These are phyloP conservation scores for Aplochiton taeniatus DNA, from an alignment of 2,797 vertebrate species.

Conservation along the genomic window DNA sequence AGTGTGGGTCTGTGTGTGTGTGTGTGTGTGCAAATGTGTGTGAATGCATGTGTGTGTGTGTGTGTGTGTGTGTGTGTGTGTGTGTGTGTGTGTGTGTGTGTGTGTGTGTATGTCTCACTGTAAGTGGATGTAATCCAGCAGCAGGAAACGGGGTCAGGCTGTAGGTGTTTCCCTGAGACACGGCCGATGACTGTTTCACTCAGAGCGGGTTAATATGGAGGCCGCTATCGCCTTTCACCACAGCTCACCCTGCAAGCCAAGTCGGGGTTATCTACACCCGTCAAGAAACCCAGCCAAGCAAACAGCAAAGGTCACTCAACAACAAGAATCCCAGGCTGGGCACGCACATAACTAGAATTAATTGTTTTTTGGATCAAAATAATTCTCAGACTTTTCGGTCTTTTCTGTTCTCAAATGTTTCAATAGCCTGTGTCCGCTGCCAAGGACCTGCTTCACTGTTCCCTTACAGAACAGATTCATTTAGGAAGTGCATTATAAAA, in stretches of 20 bases:
- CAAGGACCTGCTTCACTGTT: too few species aligned
- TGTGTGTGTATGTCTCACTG: slow-evolving; percentile 28
- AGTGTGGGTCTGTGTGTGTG: slow-evolving; percentile 7
- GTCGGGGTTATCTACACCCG: slow-evolving; percentile 23
- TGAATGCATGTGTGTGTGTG: neutral
- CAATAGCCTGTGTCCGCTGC: too few species aligned
- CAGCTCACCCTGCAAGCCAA: slow-evolving; percentile 21
- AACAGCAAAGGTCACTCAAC: slow-evolving; percentile 48
- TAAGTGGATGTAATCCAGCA: slow-evolving; percentile 66
- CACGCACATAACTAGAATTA: slow-evolving; percentile 9
- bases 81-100: slow-evolving; percentile 26
- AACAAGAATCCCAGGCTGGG: slow-evolving; percentile 13
- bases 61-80: too few species aligned
- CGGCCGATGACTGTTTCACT: slow-evolving; percentile 71
- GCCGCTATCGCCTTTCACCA: slow-evolving; percentile 57
- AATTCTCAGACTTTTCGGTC: too few species aligned
- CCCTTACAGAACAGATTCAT: too few species aligned
- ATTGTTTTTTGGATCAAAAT: neutral
- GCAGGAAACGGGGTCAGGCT: slow-evolving; percentile 61
- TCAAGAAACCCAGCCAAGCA: slow-evolving; percentile 35
- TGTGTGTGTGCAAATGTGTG: slow-evolving; percentile 27
- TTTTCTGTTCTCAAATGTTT: too few species aligned
- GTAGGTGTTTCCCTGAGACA: slow-evolving; percentile 68
- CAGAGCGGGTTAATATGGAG: slow-evolving; percentile 65
- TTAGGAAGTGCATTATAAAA: too few species aligned